Evolutionary conservation across 1,140 invertebrate genomes (phyloP).

Genomic region (Macrobrachium nipponense): DNA sequence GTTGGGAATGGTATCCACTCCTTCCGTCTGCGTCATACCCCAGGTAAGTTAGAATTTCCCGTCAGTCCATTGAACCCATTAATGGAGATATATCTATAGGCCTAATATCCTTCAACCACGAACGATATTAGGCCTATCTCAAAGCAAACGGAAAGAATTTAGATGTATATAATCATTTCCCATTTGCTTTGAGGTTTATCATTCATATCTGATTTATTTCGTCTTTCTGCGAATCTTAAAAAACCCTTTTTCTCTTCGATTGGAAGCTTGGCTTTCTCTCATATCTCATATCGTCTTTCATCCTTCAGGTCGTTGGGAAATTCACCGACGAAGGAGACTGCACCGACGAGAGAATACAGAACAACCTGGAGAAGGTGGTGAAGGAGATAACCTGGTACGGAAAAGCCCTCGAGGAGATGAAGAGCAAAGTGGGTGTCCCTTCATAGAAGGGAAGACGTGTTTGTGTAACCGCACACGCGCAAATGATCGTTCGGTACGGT

Average conservation of each 20-base stretch:
- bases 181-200: not conserved
- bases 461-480: too few relatives aligned
- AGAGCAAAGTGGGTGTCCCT: constrained; percentile 29
- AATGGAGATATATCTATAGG: not conserved
- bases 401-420: constrained; percentile 10
- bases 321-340: constrained; percentile 38
- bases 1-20: constrained; percentile 70
- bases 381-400: constrained; percentile 36
- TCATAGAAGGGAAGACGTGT: not conserved
- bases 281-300: not conserved
- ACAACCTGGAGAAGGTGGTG: constrained; percentile 24
- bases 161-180: not conserved
- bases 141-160: not conserved
- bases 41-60: constrained; percentile 10
- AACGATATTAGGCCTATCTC: too few relatives aligned
- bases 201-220: not conserved
- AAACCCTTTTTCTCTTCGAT: too few relatives aligned
- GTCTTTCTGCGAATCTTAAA: too few relatives aligned
- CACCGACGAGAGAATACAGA: constrained; percentile 16
- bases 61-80: not conserved
- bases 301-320: constrained; percentile 25
- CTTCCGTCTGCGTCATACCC: constrained; percentile 50
- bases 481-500: too few relatives aligned
- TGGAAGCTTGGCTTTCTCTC: not conserved
- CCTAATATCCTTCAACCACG: not conserved